Evolutionary conservation across 2,888 invertebrate genomes (phyloP).

Genomic region (Pandemis heparana): DNA sequence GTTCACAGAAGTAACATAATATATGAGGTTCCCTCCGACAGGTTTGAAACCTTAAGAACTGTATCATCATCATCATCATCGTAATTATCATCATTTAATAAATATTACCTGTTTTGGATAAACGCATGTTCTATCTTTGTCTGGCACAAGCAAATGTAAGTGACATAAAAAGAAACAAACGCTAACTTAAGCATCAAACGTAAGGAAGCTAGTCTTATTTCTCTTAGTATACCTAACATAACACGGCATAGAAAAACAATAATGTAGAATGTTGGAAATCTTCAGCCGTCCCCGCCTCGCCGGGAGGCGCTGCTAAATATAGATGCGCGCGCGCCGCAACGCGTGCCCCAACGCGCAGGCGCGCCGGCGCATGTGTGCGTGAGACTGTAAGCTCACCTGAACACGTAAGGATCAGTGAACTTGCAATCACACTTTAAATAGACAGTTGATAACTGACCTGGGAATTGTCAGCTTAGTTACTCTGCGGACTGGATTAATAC

Average conservation of each 20-base stretch:
- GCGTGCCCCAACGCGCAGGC: slow-evolving; percentile 57
- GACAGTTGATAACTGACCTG: slow-evolving; percentile 7
- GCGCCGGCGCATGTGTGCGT: slow-evolving; percentile 46
- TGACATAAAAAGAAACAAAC: no score
- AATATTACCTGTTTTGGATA: no score
- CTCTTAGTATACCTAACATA: neutral
- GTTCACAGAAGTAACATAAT: no score
- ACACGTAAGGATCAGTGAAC: slow-evolving; percentile 37
- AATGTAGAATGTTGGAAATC: slow-evolving; percentile 73
- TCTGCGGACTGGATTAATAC: neutral
- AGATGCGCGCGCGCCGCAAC: slow-evolving; percentile 76
- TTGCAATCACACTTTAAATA: slow-evolving; percentile 31
- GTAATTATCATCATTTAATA: no score
- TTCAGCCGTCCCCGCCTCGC: slow-evolving; percentile 70
- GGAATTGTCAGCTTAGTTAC: neutral
- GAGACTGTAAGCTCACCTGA: slow-evolving; percentile 33
- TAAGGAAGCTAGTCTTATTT: no score
- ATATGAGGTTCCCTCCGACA: no score
- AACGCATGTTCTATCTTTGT: no score
- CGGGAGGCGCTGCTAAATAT: slow-evolving; percentile 80
- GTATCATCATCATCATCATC: no score
- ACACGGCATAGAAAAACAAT: slow-evolving; percentile 54
- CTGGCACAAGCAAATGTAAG: no score
- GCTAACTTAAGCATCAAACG: no score
- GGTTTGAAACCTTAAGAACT: no score